Conservation (phyloP, 1,140 invertebrate genomes). For the Drosophila busckii region DNA sequence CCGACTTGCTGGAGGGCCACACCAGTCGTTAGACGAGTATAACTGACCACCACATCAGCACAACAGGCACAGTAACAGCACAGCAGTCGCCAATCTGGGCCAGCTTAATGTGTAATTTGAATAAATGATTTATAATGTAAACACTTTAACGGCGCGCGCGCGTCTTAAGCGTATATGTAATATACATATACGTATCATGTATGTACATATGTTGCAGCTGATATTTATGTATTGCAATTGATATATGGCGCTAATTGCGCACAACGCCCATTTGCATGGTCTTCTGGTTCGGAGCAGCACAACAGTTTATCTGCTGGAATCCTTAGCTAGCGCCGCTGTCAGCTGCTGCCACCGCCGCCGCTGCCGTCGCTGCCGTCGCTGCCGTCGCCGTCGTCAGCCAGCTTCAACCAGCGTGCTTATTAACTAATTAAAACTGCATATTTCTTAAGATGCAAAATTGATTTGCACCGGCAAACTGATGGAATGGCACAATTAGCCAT, state of each 20-base stretch:
- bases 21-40: conserved; percentile 17
- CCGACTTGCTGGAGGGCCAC: conserved; percentile 6
- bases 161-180: conserved; percentile 1
- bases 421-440: conserved; percentile 75
- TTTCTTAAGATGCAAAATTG: conserved; percentile 61
- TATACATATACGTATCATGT: conserved; percentile 24
- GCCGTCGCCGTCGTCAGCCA: conserved; percentile 56
- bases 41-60: conserved; percentile 20
- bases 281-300: background rate
- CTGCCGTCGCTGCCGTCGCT: conserved; percentile 35
- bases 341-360: conserved; percentile 15
- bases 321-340: background rate
- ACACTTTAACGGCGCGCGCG: conserved; percentile 51
- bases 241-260: conserved; percentile 73
- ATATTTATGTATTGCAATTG: conserved; percentile 55
- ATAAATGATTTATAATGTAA: conserved; percentile 77
- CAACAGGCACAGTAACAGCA: conserved; percentile 28
- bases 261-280: conserved; percentile 57
- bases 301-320: no score
- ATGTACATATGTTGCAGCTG: conserved; percentile 47
- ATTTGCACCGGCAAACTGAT: conserved; percentile 36
- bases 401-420: conserved; percentile 46
- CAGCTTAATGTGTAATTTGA: conserved; percentile 62
- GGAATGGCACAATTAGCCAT: conserved; percentile 24
- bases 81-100: conserved; percentile 6